Evolutionary conservation across 2,888 invertebrate genomes (phyloP).

Genomic region (Drosophila cognata): DNA sequence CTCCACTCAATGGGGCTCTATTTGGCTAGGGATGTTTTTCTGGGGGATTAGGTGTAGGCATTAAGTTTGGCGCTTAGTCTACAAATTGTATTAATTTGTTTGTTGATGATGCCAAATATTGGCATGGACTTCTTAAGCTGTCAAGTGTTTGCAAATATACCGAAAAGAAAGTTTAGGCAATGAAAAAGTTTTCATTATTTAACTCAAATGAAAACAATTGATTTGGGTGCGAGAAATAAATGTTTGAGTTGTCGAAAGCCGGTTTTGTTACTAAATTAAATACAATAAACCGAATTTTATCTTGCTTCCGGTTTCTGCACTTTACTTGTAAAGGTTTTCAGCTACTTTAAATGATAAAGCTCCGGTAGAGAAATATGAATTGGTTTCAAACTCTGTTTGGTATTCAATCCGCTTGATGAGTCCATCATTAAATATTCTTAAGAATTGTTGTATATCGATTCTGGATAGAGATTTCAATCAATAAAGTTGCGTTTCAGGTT

Average conservation of each 20-base stretch:
- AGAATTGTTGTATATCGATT: neutral
- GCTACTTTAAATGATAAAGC: neutral
- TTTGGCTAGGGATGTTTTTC: neutral
- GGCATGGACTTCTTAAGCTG: conserved; percentile 12
- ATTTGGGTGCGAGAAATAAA: conserved; percentile 7
- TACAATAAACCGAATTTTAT: neutral
- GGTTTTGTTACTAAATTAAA: neutral
- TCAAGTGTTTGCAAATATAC: conserved; percentile 27
- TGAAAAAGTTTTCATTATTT: conserved; percentile 27
- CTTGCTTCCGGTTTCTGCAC: neutral
- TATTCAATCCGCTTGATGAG: neutral
- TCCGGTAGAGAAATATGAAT: neutral
- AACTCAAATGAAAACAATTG: conserved; percentile 23
- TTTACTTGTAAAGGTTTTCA: neutral
- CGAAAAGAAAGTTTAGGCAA: conserved; percentile 13
- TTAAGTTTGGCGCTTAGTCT: conserved; percentile 33
- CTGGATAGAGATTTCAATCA: neutral
- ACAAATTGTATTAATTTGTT: conserved; percentile 62
- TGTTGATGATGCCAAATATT: conserved; percentile 56
- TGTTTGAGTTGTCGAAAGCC: neutral
- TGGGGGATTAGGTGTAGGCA: neutral
- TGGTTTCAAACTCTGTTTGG: neutral
- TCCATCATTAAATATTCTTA: neutral
- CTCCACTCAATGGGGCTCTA: conserved; percentile 20
- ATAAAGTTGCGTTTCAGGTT: neutral